A percentile compares a stretch with the other conserved stretches of the same genome.
Conservation (phyloP, 2,888 invertebrate species). For the Acronicta psi region DNA sequence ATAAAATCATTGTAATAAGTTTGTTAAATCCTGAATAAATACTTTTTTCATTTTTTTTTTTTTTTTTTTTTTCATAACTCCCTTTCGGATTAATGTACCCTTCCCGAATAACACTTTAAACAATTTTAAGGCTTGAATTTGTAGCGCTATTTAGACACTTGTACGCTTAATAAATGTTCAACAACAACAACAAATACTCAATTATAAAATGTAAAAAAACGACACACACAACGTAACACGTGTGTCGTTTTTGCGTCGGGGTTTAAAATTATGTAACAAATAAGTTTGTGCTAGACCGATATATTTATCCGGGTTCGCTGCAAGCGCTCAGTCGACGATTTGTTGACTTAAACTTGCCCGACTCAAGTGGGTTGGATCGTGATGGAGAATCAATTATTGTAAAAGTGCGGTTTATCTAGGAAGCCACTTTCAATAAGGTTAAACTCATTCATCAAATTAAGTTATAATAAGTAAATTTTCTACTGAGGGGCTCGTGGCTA, state of each 20-base stretch:
- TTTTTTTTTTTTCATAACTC: too few species aligned
- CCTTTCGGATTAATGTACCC: too few species aligned
- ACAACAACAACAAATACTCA: too few species aligned
- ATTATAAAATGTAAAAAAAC: too few species aligned
- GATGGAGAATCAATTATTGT: slow-evolving; percentile 43
- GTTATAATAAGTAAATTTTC: slow-evolving; percentile 4
- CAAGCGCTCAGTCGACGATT: slow-evolving; percentile 35
- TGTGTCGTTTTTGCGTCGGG: too few species aligned
- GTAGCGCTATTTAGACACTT: slow-evolving; percentile 23
- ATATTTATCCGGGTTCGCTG: slow-evolving; percentile 39
- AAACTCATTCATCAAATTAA: too few species aligned
- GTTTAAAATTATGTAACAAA: slow-evolving; percentile 26
- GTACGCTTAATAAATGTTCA: slow-evolving; percentile 27
- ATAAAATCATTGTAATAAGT: too few species aligned
- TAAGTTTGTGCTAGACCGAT: slow-evolving; percentile 26
- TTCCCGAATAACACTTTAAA: too few species aligned
- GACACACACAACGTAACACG: too few species aligned
- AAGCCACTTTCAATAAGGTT: slow-evolving; percentile 15
- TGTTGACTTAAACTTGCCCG: slow-evolving; percentile 41
- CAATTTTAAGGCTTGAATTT: neutral
- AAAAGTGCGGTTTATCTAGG: slow-evolving; percentile 20
- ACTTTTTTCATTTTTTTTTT: too few species aligned
- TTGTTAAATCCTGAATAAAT: too few species aligned
- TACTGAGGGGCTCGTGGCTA: too few species aligned
- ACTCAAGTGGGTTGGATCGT: slow-evolving; percentile 11